Evolutionary conservation across 2,888 invertebrate species (phyloP), one percentile per base, ranked within the genome.

Genomic region (Campoplex nolae): DNA sequence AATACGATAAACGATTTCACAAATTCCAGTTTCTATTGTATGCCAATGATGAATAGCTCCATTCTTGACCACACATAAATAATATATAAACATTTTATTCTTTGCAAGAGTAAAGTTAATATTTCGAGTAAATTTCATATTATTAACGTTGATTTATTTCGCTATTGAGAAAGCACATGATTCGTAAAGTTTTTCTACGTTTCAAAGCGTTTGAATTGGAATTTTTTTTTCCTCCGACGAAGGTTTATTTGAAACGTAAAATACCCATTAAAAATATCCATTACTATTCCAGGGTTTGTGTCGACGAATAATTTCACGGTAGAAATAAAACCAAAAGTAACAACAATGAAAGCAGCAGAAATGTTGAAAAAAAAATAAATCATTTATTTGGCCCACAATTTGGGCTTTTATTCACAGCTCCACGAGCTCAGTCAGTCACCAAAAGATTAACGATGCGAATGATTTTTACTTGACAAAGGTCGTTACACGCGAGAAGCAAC

Each of bases 401-500:
- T 42, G 42, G 7, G 42, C 9, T 9, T 42, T 42, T 42, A 8
- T 42, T 42, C 9, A 6, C 3, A 42, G 42, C 7, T 42, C 9
- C 9, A 42, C 9, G 42, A 9, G 9, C 9, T 42, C 1, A 8
- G 42, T 9, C 1, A 42, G 0, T 67, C 16, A 7, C 42, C 18
- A 8, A 67, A n/a, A 9, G 2, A 23, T 9, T 38, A 18, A 67
- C 11, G 8, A n/a, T 11, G 9, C 9, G 67, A n/a, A 9, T 2
- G 2, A 35, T 51, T 32, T 73, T 54, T 9, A 3, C 6, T 48
- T 32, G 35, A 35, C 38, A 32, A 78, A 87, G 87, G 85, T 80
- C 87, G 87, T n/a, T 87, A 87, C 35, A 83, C 82, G 28, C 88
- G 89, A 42, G 88, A 88, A 83, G 83, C 77, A 82, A 48, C 70